Conservation (phyloP, 2,797 vertebrate species). For the Linurgus olivaceus region DNA sequence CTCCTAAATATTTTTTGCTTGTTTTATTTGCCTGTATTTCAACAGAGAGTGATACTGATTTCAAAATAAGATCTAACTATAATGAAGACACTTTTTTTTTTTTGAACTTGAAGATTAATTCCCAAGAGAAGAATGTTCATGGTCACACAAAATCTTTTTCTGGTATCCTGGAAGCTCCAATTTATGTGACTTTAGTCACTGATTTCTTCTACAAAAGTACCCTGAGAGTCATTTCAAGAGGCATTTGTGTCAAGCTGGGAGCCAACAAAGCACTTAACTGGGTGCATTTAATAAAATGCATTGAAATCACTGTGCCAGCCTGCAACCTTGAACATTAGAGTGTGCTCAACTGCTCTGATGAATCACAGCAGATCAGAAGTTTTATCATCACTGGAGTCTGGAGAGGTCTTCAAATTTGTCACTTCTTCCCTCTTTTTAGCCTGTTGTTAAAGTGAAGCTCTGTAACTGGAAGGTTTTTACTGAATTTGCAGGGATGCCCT, state of each 20-base stretch:
- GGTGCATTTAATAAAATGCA: not conserved
- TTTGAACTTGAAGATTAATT: not conserved
- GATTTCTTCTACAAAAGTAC: not conserved
- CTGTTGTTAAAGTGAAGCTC: not conserved
- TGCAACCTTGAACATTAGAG: not conserved
- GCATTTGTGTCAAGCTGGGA: not conserved
- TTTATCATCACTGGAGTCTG: not conserved
- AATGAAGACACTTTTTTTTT: not conserved
- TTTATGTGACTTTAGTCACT: not conserved
- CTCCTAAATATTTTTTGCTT: not conserved
- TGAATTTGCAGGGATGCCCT: no score
- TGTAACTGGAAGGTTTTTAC: not conserved
- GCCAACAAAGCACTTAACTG: constrained; percentile 42
- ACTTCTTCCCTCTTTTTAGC: not conserved
- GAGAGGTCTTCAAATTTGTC: not conserved
- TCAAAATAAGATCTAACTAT: not conserved
- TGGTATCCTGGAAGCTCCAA: not conserved
- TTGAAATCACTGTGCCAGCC: not conserved
- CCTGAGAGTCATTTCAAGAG: not conserved
- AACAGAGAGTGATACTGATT: not conserved
- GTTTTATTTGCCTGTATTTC: not conserved
- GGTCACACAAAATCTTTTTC: not conserved
- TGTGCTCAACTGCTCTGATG: not conserved
- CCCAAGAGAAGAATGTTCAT: not conserved
- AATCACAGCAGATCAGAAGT: not conserved